A percentile compares a stretch with the other conserved stretches of the same genome.
These are phyloP conservation scores for Seira ritae DNA, from an alignment of 2,888 invertebrate genomes.

Conservation along the genomic window DNA sequence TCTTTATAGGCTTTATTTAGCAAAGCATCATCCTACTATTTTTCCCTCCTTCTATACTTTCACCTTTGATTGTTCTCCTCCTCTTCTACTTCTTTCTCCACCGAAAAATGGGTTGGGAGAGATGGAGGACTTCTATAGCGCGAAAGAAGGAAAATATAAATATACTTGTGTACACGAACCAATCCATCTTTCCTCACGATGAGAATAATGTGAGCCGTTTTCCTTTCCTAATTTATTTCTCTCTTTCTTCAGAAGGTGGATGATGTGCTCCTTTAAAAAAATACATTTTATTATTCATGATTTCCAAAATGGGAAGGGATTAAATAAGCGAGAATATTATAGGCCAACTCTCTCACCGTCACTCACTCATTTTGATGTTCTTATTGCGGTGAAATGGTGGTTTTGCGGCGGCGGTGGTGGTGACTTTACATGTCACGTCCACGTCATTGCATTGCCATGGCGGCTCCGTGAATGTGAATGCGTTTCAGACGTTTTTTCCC, in stretches of 20 bases:
- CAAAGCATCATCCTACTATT: neutral
- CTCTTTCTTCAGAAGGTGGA: neutral
- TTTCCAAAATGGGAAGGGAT: neutral
- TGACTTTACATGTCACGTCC: neutral
- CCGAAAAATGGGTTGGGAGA: neutral
- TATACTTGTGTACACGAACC: neutral
- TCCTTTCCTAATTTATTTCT: slow-evolving; percentile 6
- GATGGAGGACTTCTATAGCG: neutral
- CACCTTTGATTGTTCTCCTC: slow-evolving; percentile 41
- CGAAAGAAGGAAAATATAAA: neutral
- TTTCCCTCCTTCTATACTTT: slow-evolving; percentile 32
- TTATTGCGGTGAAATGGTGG: neutral
- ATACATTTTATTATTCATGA: neutral
- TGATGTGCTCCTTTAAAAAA: neutral
- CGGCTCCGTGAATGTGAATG: too few relatives aligned
- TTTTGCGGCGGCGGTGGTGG: neutral
- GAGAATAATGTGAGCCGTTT: slow-evolving; percentile 1
- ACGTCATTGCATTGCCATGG: neutral
- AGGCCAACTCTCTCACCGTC: too few relatives aligned
- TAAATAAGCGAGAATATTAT: neutral
- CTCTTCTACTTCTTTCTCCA: too few relatives aligned
- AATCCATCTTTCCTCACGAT: slow-evolving; percentile 2
- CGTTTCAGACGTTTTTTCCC: too few relatives aligned
- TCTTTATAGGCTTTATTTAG: neutral
- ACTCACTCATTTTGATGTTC: too few relatives aligned